Conservation (phyloP, 2,888 invertebrate genomes). For the Ariolimax columbianus region DNA sequence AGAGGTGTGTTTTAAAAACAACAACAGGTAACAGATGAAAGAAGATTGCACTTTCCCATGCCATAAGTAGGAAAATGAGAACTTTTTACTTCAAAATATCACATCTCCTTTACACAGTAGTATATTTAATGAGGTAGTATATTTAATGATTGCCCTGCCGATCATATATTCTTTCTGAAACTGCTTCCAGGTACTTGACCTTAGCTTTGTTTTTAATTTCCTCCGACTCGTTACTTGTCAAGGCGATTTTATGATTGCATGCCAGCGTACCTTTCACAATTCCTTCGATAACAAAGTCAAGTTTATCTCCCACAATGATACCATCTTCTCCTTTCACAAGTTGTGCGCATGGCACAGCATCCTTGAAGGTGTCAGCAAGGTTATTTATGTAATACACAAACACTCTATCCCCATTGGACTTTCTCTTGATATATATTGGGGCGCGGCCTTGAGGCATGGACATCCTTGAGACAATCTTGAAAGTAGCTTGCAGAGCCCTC, state of each 20-base stretch:
- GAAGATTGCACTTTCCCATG: too few relatives aligned
- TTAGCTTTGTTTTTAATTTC: conserved; percentile 24
- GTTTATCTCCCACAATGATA: neutral
- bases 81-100: too few relatives aligned
- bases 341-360: conserved; percentile 30
- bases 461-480: conserved; percentile 51
- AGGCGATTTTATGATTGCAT: conserved; percentile 41
- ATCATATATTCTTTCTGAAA: conserved; percentile 1
- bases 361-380: conserved; percentile 26
- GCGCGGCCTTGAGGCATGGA: conserved; percentile 50
- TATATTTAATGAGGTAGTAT: too few relatives aligned
- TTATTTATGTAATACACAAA: conserved; percentile 47
- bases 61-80: too few relatives aligned
- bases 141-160: neutral
- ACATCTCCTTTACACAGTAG: too few relatives aligned
- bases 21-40: too few relatives aligned
- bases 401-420: conserved; percentile 40
- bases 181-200: neutral
- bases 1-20: too few relatives aligned
- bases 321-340: neutral
- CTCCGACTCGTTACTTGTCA: conserved; percentile 40
- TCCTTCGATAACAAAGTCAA: conserved; percentile 43
- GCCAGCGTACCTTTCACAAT: conserved; percentile 40
- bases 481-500: conserved; percentile 47
- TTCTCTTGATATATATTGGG: conserved; percentile 53